Percentiles rank a stretch among this genome's conserved stretches.
Conservation (phyloP, 2,888 invertebrate genomes). For the Entomobrya multifasciata region DNA sequence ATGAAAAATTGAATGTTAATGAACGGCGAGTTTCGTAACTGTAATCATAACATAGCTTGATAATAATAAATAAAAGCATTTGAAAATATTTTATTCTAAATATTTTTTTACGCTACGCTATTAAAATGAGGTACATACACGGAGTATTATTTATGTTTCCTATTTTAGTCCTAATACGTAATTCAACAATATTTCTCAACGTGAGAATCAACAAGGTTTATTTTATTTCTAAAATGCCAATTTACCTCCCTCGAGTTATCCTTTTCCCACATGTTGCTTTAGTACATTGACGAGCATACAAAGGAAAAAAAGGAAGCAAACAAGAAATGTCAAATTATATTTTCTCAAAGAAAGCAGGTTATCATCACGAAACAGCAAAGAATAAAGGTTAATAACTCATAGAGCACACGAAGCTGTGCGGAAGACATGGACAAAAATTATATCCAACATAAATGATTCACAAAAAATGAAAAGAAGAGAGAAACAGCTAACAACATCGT, state of each 20-base stretch:
- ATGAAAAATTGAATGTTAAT: neutral
- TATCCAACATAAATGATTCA: constrained; percentile 16
- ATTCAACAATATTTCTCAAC: too few species aligned
- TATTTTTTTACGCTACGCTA: too few species aligned
- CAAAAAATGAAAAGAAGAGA: neutral
- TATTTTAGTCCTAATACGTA: too few species aligned
- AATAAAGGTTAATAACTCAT: constrained; percentile 31
- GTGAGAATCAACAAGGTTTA: neutral
- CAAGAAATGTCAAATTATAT: constrained; percentile 17
- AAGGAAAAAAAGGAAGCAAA: neutral
- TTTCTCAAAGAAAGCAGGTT: neutral
- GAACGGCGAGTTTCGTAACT: too few species aligned
- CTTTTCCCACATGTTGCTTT: constrained; percentile 39
- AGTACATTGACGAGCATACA: neutral
- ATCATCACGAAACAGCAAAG: constrained; percentile 18
- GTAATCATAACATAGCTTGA: too few species aligned
- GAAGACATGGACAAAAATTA: neutral
- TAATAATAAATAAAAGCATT: too few species aligned
- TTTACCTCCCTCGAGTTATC: neutral
- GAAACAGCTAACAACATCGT: neutral
- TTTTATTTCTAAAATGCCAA: neutral
- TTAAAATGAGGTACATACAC: too few species aligned
- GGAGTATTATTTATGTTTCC: too few species aligned
- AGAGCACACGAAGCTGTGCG: neutral
- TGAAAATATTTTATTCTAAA: too few species aligned